These are phyloP conservation scores for Rhopalosiphum padi DNA, from an alignment of 1,140 invertebrate species.

Conservation along the genomic window DNA sequence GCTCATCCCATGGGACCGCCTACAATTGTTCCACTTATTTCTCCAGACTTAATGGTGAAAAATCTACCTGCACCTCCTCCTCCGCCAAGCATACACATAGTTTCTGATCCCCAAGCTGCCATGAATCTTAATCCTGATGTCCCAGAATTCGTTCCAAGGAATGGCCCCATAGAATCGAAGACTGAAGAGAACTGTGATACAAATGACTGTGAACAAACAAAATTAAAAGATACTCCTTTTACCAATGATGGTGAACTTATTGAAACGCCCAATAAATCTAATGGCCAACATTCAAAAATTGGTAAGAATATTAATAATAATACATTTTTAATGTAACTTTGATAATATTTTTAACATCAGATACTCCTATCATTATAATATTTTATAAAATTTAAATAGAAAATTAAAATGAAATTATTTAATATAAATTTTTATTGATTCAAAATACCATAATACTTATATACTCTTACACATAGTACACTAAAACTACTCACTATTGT, in stretches of 20 bases:
- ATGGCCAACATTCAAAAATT: not conserved
- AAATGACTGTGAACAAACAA: conserved; percentile 59
- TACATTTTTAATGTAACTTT: not conserved
- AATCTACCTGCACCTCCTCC: conserved; percentile 68
- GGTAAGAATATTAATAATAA: not conserved
- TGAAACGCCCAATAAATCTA: not conserved
- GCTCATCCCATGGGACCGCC: conserved; percentile 60
- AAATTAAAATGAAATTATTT: not conserved
- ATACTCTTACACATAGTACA: not conserved
- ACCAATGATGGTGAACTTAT: not conserved
- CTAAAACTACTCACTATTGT: not conserved
- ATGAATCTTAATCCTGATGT: conserved; percentile 83
- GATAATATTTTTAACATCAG: not conserved
- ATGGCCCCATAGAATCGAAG: conserved; percentile 29
- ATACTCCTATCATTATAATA: too few species aligned
- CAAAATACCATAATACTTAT: not conserved
- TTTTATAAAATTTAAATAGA: too few species aligned
- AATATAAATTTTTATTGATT: not conserved
- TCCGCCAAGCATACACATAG: conserved; percentile 66
- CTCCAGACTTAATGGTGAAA: conserved; percentile 55
- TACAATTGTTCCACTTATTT: conserved; percentile 49
- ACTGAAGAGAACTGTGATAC: conserved; percentile 55
- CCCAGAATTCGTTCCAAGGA: conserved; percentile 79
- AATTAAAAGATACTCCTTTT: conserved; percentile 11
- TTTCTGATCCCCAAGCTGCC: conserved; percentile 55